These are phyloP conservation scores for Aptenodytes forsteri DNA, from an alignment of 2,113 vertebrate genomes.

Conservation along the genomic window DNA sequence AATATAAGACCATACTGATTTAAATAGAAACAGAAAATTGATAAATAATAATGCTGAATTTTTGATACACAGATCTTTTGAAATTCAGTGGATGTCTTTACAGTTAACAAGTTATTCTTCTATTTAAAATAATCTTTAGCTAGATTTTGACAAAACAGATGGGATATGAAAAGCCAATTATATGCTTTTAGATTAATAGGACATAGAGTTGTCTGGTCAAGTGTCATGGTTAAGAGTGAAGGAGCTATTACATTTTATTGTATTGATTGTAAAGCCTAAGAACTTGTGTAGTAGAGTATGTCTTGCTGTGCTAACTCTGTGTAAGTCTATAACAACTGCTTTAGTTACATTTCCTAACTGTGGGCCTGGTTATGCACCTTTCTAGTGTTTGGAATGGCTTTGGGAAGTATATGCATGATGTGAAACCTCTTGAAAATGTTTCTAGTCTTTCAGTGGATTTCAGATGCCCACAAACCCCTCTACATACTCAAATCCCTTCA, in stretches of 20 bases:
- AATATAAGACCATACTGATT: neutral
- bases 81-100: neutral
- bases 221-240: conserved; percentile 41
- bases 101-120: neutral
- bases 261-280: conserved; percentile 23
- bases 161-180: neutral
- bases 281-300: neutral
- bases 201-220: neutral
- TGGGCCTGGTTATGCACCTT: neutral
- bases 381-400: neutral
- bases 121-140: neutral
- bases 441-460: neutral
- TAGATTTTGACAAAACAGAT: conserved; percentile 12
- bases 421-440: neutral
- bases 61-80: neutral
- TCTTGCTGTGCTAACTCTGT: neutral
- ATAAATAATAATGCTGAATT: neutral
- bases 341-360: neutral
- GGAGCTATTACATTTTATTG: conserved; percentile 7
- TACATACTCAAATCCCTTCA: neutral
- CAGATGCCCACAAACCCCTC: neutral
- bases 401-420: neutral
- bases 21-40: neutral
- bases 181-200: neutral
- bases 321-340: neutral